These are phyloP conservation scores for Sula dactylatra DNA, from an alignment of 2,113 vertebrate species.

Conservation along the genomic window DNA sequence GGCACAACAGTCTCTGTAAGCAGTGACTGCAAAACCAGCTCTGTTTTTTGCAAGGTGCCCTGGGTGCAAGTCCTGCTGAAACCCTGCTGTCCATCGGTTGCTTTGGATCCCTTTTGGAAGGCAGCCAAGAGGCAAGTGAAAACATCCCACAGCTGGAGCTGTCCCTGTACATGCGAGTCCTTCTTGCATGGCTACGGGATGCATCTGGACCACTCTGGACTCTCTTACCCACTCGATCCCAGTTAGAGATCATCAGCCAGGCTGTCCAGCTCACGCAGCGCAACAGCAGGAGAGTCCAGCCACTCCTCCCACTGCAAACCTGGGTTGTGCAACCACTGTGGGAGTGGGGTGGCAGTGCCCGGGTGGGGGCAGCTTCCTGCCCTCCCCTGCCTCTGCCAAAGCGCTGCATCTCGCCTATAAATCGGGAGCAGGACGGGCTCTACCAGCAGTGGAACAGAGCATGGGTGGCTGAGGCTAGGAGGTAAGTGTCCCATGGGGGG, in stretches of 20 bases:
- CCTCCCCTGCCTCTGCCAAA: background rate
- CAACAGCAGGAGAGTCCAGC: background rate
- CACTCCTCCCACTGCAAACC: background rate
- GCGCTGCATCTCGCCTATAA: accelerated
- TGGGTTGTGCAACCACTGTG: background rate
- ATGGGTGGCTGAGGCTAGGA: background rate
- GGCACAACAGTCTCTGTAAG: background rate
- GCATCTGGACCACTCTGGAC: background rate
- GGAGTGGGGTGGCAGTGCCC: background rate
- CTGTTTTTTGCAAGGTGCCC: background rate
- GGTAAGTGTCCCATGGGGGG: background rate
- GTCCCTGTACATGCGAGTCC: accelerated
- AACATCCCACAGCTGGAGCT: background rate
- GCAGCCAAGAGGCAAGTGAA: background rate
- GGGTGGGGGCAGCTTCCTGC: background rate
- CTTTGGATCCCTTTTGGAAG: background rate
- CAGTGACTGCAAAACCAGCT: background rate
- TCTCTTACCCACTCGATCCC: background rate
- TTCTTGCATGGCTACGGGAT: accelerated
- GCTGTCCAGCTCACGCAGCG: accelerated
- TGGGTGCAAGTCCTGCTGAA: background rate
- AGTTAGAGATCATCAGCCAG: background rate
- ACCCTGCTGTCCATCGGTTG: too few relatives aligned
- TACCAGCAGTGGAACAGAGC: accelerated
- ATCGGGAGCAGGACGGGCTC: accelerated